Base-by-base conservation (phyloP, 1,140 invertebrate species). In the Ditylenchus dipsaci region DNA sequence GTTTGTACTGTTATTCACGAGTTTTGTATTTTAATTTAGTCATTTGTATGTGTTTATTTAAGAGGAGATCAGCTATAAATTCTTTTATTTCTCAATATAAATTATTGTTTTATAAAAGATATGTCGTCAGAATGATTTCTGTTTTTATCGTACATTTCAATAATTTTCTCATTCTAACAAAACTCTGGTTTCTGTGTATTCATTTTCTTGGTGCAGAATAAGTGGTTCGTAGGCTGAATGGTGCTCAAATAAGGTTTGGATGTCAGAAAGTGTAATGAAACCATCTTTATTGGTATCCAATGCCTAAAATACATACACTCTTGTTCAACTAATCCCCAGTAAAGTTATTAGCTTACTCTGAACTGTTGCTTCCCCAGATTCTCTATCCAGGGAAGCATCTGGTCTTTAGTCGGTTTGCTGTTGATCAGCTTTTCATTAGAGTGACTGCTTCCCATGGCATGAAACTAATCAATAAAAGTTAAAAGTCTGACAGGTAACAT, bases 211-310 rank as follows among this genome's bases (percentile, higher is more conserved):
- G 15, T 71, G 42, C 68, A 68, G 38, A 17, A 68, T 49, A 5
- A 68, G 45, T 29, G 33, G 21, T 68, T 70, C 67, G 67, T 68
- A 68, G 49, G 21, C 27, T 19, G 9, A 17, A 9, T 66, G 68
- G 8, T 73, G 71, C 11, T 71, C 66, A 43, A 73, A 73, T 11
- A 73, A 23, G 27, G 27, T 23, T 49, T 73, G 63, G 9, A 76
- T 73, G 43, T 76, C 75, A 1, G n/a, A 8, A 17, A 76, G 42
- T 19, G 75, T 76, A 9, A 76, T 77, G 43, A 45, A 76, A 29
- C 75, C 75, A 30, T 76, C 73, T 9, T 61, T 57, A 42, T 76
- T 66, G 11, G 49, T 61, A 38, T 76, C 74, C 49, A 76, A 58
- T 53, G 63, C 38, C 61, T 69, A 59, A 56, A 53, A 53, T 53